Percentiles rank a stretch among this genome's conserved stretches.
These are phyloP conservation scores for Phlogophora meticulosa DNA, from an alignment of 2,888 invertebrate genomes.

Conservation along the genomic window DNA sequence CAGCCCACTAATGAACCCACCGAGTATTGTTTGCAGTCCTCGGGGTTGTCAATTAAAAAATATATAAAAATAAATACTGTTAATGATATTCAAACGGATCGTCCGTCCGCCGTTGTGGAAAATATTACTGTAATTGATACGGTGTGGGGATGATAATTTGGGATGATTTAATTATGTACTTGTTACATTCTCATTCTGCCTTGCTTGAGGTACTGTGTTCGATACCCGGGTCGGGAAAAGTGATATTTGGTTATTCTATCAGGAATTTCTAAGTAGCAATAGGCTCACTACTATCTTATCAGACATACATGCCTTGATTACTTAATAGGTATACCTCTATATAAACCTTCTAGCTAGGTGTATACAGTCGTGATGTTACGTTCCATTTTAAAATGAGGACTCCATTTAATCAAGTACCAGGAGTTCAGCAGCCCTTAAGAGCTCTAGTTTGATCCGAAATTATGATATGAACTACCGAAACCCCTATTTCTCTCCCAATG, in stretches of 20 bases:
- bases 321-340: too few relatives aligned
- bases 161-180: not conserved
- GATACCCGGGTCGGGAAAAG: too few relatives aligned
- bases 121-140: slow-evolving; percentile 34
- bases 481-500: too few relatives aligned
- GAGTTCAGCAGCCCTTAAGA: slow-evolving; percentile 21
- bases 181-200: too few relatives aligned
- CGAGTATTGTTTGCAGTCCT: slow-evolving; percentile 38
- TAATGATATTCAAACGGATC: slow-evolving; percentile 56
- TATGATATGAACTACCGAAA: not conserved
- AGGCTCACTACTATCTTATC: too few relatives aligned
- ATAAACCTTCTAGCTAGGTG: too few relatives aligned
- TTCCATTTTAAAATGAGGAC: not conserved
- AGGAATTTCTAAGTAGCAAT: too few relatives aligned
- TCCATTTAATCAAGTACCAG: slow-evolving; percentile 14
- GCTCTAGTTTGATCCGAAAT: not conserved
- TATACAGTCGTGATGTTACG: slow-evolving; percentile 1
- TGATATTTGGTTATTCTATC: too few relatives aligned
- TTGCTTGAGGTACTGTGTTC: too few relatives aligned
- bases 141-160: not conserved
- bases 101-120: not conserved
- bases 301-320: too few relatives aligned
- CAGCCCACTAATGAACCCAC: slow-evolving; percentile 52
- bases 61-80: slow-evolving; percentile 38
- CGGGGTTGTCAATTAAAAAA: slow-evolving; percentile 61